These are phyloP conservation scores for Actenoides lindsayi DNA, from an alignment of 2,113 vertebrate genomes.

Conservation along the genomic window DNA sequence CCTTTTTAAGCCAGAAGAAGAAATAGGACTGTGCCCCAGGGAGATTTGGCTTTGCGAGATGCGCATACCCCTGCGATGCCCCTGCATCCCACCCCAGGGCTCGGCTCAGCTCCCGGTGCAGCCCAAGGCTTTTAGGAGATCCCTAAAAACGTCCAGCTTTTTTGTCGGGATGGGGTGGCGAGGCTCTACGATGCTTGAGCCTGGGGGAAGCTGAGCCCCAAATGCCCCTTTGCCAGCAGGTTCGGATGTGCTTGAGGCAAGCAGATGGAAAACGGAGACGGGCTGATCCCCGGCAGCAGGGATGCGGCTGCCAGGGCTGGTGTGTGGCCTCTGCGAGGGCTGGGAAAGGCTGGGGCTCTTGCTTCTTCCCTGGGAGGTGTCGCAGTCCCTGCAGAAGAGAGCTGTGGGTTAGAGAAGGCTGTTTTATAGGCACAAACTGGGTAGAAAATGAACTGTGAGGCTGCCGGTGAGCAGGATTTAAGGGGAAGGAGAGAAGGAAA, in stretches of 20 bases:
- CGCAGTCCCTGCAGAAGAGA: background rate
- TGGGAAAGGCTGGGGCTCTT: background rate
- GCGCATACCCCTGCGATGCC: background rate
- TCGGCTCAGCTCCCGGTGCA: background rate
- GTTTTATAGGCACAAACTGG: background rate
- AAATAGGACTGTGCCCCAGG: background rate
- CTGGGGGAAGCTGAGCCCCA: background rate
- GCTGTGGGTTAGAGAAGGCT: background rate
- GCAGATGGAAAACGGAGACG: background rate
- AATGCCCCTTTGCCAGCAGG: background rate
- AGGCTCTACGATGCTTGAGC: accelerated
- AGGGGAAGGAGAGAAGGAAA: background rate
- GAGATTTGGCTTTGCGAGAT: background rate
- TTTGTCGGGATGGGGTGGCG: background rate
- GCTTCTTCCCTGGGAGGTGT: background rate
- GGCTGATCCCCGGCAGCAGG: background rate
- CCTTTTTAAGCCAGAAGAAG: background rate
- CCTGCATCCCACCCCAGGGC: background rate
- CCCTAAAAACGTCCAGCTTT: background rate
- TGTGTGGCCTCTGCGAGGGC: background rate
- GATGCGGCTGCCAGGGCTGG: background rate
- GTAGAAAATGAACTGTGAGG: background rate
- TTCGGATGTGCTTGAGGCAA: background rate
- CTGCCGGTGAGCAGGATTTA: background rate
- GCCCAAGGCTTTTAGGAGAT: background rate